phyloP scores from a whole-genome alignment of 2,113 vertebrate species.

The Hipposideros armiger region DNA sequence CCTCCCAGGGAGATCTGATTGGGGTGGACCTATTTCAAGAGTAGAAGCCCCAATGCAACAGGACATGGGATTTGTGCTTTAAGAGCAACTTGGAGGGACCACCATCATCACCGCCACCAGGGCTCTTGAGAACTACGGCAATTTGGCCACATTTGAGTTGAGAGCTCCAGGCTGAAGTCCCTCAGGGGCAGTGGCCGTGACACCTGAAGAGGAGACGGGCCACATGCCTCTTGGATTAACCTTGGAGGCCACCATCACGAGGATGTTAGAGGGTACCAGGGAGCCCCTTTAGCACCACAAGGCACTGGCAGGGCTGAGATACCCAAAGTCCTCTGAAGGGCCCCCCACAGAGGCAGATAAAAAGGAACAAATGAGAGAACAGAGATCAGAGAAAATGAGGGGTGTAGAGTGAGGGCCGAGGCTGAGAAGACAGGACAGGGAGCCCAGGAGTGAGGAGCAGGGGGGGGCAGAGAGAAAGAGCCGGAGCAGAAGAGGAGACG shows the following conservation, averaged over 20 bases:
- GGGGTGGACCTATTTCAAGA: neutral
- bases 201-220: neutral
- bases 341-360: neutral
- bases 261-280: neutral
- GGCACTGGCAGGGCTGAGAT: neutral
- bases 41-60: neutral
- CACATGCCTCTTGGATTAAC: neutral
- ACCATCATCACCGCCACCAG: neutral
- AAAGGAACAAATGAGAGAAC: neutral
- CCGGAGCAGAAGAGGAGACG: neutral
- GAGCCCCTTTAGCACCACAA: neutral
- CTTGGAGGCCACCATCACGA: neutral
- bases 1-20: neutral
- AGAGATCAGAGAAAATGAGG: neutral
- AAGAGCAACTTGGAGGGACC: neutral
- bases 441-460: neutral
- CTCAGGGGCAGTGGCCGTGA: neutral
- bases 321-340: neutral
- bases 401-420: neutral
- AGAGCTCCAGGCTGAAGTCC: neutral
- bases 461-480: neutral
- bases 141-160: neutral
- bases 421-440: neutral
- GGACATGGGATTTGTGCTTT: neutral
- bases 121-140: neutral